These are phyloP conservation scores for Vidua macroura DNA, from an alignment of 2,113 vertebrate genomes.

Conservation along the genomic window DNA sequence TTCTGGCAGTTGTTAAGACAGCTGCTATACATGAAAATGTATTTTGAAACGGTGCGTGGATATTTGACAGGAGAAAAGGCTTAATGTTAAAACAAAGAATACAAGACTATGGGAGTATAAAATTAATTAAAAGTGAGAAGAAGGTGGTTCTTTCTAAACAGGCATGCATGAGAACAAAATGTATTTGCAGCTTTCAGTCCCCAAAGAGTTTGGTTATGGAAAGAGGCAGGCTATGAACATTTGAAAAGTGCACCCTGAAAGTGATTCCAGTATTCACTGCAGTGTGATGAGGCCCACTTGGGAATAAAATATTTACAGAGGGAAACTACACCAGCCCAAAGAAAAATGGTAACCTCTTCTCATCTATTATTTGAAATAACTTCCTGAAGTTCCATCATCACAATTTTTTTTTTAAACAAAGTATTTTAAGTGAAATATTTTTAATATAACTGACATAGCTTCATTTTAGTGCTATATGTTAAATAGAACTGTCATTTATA, in stretches of 20 bases:
- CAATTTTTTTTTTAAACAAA: background rate
- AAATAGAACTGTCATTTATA: background rate
- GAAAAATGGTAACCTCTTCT: background rate
- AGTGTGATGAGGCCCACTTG: background rate
- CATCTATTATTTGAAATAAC: background rate
- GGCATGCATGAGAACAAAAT: background rate
- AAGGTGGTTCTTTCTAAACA: background rate
- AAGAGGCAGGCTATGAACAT: background rate
- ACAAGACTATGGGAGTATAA: background rate
- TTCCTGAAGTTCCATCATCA: background rate
- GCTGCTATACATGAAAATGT: constrained; percentile 38
- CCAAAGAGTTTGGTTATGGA: background rate
- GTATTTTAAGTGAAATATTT: background rate
- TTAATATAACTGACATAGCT: background rate
- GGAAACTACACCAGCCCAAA: background rate
- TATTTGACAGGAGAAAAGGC: constrained; percentile 10
- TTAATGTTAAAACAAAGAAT: background rate
- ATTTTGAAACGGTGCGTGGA: background rate
- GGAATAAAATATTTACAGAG: background rate
- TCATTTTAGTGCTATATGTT: background rate
- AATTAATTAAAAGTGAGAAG: constrained; percentile 8
- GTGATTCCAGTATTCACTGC: background rate
- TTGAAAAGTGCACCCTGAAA: background rate
- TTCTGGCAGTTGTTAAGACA: constrained; percentile 14
- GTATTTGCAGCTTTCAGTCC: background rate